Evolutionary conservation across 2,113 vertebrate species (phyloP).

Genomic region (Perca schrenkii): DNA sequence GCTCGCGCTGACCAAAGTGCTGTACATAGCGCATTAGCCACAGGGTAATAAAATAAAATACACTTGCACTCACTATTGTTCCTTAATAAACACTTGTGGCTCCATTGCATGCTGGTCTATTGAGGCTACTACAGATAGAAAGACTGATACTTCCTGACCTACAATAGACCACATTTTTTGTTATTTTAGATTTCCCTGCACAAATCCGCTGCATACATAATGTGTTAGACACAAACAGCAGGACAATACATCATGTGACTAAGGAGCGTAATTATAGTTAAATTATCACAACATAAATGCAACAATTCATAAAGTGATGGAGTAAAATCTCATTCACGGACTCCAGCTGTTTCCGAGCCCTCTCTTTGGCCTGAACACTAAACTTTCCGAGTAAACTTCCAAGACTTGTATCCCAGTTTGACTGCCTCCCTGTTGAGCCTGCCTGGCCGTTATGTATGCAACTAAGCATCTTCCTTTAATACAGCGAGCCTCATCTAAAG

Average conservation of each 20-base stretch:
- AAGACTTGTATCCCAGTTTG: constrained; percentile 26
- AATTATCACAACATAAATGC: background rate
- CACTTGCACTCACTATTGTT: background rate
- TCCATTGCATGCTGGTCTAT: background rate
- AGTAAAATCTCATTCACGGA: background rate
- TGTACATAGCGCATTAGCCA: too few species aligned
- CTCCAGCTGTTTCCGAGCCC: background rate
- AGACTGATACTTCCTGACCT: background rate
- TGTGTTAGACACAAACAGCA: background rate
- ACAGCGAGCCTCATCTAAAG: constrained; percentile 42
- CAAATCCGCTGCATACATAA: background rate
- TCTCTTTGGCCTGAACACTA: background rate
- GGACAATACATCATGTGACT: background rate
- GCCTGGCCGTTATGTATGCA: constrained; percentile 38
- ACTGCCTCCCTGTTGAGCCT: constrained; percentile 28
- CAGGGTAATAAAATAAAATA: too few species aligned
- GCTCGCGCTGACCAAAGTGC: too few species aligned
- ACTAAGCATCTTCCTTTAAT: constrained; percentile 43
- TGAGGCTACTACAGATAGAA: background rate
- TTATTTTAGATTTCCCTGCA: background rate
- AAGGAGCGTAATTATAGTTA: background rate
- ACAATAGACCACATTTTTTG: background rate
- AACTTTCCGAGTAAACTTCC: constrained; percentile 40
- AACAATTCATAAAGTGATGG: background rate
- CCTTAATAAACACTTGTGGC: background rate